Base-by-base conservation (phyloP, 2,113 vertebrate species). In the Phrynosoma blainvillii region DNA sequence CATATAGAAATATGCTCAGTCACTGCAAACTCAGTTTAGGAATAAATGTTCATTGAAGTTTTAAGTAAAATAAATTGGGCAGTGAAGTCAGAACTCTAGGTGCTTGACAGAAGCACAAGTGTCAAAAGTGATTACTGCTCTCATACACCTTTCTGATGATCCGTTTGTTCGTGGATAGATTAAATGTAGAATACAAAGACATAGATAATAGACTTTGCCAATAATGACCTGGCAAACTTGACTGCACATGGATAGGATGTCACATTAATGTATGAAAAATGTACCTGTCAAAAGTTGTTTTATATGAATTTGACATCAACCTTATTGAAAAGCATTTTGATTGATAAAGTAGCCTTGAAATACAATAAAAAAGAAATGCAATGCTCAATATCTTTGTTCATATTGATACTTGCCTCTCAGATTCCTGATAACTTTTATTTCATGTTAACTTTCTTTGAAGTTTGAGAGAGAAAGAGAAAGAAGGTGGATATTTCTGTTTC, bases 301-400 rank as follows among this genome's bases (percentile, higher is more conserved):
- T 89, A 92, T 91, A 42, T 92, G 42, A 80, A 85, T 95, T 91
- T 79, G 62, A 86, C 56, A 90, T 13, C 76, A 94, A 70, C 11
- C 52, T 94, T 92, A 18, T 47, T 89, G 40, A 80, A 71, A 92
- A 85, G 0, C 81, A 75, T 79, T 89, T 91, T 94, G 82, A 94
- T 86, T 91, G 85, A 93, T 89, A 89, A 1, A 9, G 1, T 1
- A 89, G 68, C 47, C 85, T 94, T 90, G 87, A 93, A 93, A 92
- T 84, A 54, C 0, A 90, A 82, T 83, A n/a, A 89, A 82, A 88
- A 89, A 90, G 6, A 7, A 92, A 92, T 75, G 56, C 1, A 89
- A 66, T 47, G 5, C 81, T 95, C 89, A 56, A 32, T 89, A 85
- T 86, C 42, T 85, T 59, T 84, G 36, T 84, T 85, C 78, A 12